Evolutionary conservation across 2,888 invertebrate species (phyloP).

Genomic region (Rotaria macrura): DNA sequence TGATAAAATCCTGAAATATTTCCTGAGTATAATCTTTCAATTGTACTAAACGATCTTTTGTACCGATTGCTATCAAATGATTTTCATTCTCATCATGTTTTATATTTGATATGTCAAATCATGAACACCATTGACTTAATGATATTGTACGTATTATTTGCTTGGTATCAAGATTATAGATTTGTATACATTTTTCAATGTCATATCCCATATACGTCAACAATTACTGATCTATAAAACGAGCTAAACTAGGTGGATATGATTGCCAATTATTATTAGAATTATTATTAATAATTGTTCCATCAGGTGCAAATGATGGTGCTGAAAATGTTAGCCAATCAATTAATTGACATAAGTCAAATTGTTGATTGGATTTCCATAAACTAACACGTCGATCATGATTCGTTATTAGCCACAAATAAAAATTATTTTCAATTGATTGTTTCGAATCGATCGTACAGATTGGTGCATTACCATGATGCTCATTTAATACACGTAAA

Average conservation of each 20-base stretch:
- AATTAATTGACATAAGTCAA: conserved; percentile 47
- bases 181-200: conserved; percentile 20
- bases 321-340: conserved; percentile 50
- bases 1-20: conserved; percentile 48
- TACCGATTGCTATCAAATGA: conserved; percentile 26
- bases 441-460: conserved; percentile 40
- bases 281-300: too few species aligned
- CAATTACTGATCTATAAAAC: conserved; percentile 16
- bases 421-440: neutral
- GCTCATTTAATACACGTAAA: conserved; percentile 46
- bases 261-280: conserved; percentile 16
- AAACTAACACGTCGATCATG: conserved; percentile 48
- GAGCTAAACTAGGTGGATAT: conserved; percentile 26
- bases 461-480: conserved; percentile 44
- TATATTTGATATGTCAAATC: conserved; percentile 41
- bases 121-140: conserved; percentile 45
- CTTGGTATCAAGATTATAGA: conserved; percentile 30
- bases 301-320: conserved; percentile 39
- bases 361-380: conserved; percentile 48
- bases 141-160: conserved; percentile 44
- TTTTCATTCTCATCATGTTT: neutral
- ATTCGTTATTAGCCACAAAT: conserved; percentile 38
- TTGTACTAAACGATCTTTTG: conserved; percentile 45
- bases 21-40: conserved; percentile 47
- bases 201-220: conserved; percentile 25